phyloP scores from a whole-genome alignment of 1,140 invertebrate species.

The Bombus confusus region DNA sequence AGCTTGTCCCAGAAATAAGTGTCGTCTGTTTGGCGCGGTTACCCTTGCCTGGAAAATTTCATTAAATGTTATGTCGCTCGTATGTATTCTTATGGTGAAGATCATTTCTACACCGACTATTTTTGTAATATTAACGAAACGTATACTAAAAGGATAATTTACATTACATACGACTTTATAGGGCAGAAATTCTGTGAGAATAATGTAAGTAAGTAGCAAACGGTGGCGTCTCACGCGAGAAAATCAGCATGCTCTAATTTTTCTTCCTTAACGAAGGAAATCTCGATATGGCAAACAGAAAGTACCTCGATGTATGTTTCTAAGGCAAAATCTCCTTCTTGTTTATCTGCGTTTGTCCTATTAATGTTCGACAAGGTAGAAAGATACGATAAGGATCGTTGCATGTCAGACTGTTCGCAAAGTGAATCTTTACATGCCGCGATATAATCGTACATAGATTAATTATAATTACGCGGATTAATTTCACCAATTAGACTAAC shows the following conservation, averaged over 20 bases:
- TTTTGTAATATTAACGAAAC: neutral
- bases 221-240: neutral
- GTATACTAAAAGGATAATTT: no score
- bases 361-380: constrained; percentile 20
- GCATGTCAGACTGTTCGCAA: neutral
- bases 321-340: neutral
- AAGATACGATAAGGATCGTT: neutral
- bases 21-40: constrained; percentile 91
- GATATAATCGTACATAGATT: constrained; percentile 25
- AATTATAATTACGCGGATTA: constrained; percentile 17
- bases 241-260: constrained; percentile 25
- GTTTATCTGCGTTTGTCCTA: constrained; percentile 5
- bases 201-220: neutral
- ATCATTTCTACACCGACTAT: neutral
- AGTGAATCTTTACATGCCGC: constrained; percentile 8
- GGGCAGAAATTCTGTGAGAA: neutral
- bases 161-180: no score
- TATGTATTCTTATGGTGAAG: neutral
- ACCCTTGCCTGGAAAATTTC: constrained; percentile 84
- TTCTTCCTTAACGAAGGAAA: neutral
- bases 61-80: neutral
- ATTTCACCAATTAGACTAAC: constrained; percentile 57
- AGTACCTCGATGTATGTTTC: neutral
- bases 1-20: constrained; percentile 95
- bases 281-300: constrained; percentile 31